A percentile compares a stretch with the other conserved stretches of the same genome.
Conservation (phyloP, 2,888 invertebrate genomes). For the Drosophila pseudotalamancana region DNA sequence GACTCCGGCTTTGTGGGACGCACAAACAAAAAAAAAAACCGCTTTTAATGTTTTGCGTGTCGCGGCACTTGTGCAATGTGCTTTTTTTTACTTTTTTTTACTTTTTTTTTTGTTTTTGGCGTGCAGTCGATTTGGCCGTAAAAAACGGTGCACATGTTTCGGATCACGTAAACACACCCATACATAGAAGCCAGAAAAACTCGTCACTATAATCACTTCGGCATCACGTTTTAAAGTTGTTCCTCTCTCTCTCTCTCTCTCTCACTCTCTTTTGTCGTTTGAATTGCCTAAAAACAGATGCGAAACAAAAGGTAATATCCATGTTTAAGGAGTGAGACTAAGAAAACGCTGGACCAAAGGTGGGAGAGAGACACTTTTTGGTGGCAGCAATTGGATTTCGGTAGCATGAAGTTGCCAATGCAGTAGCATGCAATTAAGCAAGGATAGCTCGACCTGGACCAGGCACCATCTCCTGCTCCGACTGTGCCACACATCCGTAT, state of each 20-base stretch:
- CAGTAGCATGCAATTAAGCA: conserved; percentile 72
- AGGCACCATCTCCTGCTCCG: background rate
- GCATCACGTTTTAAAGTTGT: conserved; percentile 27
- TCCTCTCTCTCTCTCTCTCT: too few relatives aligned
- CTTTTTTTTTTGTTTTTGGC: conserved; percentile 3
- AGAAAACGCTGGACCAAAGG: conserved; percentile 47
- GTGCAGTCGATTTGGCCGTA: conserved; percentile 7
- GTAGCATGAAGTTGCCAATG: conserved; percentile 68
- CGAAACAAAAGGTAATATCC: conserved; percentile 36
- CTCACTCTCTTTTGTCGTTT: conserved; percentile 37
- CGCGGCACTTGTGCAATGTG: conserved; percentile 50
- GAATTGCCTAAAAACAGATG: conserved; percentile 40
- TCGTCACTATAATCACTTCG: conserved; percentile 46
- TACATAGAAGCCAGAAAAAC: background rate
- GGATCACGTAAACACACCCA: conserved; percentile 33
- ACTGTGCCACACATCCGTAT: conserved; percentile 12
- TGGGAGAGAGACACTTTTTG: conserved; percentile 37
- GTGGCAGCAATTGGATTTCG: conserved; percentile 61
- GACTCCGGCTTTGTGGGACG: conserved; percentile 22
- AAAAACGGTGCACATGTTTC: conserved; percentile 47
- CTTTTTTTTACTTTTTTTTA: conserved; percentile 1
- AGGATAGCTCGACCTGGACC: conserved; percentile 23
- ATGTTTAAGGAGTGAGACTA: conserved; percentile 51
- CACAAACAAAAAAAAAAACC: conserved; percentile 4
- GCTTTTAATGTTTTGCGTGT: conserved; percentile 62